Evolutionary conservation across 2,797 vertebrate genomes (phyloP).

Genomic region (Loris lydekkerianus): DNA sequence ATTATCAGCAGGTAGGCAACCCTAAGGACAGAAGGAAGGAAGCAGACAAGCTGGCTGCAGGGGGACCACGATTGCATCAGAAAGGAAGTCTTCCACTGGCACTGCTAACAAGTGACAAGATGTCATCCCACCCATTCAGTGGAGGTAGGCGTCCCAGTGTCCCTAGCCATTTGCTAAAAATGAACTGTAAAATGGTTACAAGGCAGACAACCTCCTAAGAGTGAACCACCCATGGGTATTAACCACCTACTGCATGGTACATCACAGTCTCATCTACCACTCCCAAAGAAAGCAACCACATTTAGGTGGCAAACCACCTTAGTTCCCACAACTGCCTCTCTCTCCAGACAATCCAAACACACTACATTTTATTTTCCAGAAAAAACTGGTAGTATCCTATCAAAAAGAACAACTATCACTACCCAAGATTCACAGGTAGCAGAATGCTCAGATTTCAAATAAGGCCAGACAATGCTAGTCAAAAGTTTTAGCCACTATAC

Average conservation of each 20-base stretch:
- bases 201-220: background rate
- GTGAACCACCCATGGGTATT: background rate
- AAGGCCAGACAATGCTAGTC: background rate
- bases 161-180: background rate
- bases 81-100: background rate
- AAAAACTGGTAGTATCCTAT: background rate
- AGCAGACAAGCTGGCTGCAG: background rate
- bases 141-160: background rate
- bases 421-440: background rate
- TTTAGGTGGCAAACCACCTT: background rate
- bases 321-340: background rate
- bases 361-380: background rate
- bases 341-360: background rate
- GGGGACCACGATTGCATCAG: background rate
- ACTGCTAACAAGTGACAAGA: background rate
- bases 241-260: rapidly evolving
- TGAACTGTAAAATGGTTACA: background rate
- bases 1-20: background rate
- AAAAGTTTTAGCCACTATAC: background rate
- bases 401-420: background rate
- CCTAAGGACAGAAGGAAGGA: background rate
- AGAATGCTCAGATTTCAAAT: background rate
- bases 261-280: background rate
- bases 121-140: rapidly evolving
- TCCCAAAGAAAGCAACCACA: background rate